Percentiles rank a stretch among this genome's conserved stretches.
Conservation (phyloP, 2,113 vertebrate species). For the Neolamprologus modestus region DNA sequence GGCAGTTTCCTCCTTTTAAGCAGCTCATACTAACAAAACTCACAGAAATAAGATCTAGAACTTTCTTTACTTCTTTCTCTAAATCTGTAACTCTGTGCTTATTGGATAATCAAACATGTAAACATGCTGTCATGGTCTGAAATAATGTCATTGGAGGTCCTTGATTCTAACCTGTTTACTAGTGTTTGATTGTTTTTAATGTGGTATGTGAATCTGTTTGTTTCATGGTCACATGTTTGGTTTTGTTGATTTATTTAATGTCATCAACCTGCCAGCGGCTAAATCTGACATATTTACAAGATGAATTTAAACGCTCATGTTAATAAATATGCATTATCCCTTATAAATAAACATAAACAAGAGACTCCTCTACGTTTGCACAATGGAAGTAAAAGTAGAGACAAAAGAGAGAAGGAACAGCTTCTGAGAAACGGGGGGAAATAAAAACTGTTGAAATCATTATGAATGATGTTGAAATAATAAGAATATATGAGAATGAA, state of each 20-base stretch:
- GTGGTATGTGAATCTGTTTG: not conserved
- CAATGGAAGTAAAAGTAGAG: not conserved
- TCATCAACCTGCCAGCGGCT: not conserved
- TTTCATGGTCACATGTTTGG: not conserved
- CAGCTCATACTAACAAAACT: not conserved
- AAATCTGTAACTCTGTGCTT: not conserved
- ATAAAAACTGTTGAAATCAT: not conserved
- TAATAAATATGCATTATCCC: not conserved
- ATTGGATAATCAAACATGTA: not conserved
- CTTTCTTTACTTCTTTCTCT: not conserved
- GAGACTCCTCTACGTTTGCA: not conserved
- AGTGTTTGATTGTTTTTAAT: not conserved
- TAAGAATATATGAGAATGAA: not conserved
- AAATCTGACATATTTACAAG: not conserved
- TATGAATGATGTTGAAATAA: not conserved
- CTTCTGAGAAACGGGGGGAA: fast-evolving
- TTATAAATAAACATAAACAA: not conserved
- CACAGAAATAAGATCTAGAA: fast-evolving
- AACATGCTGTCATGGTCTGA: not conserved
- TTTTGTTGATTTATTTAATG: not conserved
- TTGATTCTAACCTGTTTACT: not conserved
- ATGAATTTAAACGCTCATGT: not conserved
- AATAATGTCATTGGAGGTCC: not conserved
- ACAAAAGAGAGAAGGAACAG: not conserved
- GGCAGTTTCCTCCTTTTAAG: not conserved